These are phyloP conservation scores for Protobothrops flavoviridis DNA, from an alignment of 2,113 vertebrate genomes.

Conservation along the genomic window DNA sequence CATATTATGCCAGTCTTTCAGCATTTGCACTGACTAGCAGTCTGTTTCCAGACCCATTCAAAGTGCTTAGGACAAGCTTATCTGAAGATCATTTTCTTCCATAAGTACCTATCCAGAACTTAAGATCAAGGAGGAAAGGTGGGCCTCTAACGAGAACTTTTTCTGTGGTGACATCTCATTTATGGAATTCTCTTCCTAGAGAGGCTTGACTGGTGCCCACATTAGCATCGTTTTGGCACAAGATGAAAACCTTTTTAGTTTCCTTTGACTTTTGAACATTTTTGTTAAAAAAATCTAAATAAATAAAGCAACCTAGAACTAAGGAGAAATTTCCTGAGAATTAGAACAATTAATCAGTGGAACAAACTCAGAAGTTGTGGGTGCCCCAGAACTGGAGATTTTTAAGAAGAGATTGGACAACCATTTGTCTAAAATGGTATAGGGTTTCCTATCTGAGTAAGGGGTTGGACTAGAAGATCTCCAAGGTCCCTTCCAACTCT, in stretches of 20 bases:
- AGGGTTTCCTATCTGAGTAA: not conserved
- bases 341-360: not conserved
- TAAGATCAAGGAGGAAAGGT: too few species aligned
- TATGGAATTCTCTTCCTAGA: too few species aligned
- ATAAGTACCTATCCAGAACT: too few species aligned
- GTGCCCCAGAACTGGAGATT: not conserved
- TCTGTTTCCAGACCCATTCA: not conserved
- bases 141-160: too few species aligned
- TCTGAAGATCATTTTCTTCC: too few species aligned
- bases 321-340: not conserved
- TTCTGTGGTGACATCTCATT: too few species aligned
- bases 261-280: not conserved
- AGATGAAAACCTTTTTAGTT: not conserved
- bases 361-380: not conserved
- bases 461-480: not conserved
- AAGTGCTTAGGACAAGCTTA: not conserved
- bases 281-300: not conserved
- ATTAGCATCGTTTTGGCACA: not conserved
- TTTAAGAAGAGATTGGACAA: too few species aligned
- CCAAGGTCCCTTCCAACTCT: not conserved
- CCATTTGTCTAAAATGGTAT: not conserved
- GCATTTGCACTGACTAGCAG: not conserved
- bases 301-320: not conserved
- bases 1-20: not conserved
- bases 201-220: too few species aligned